These are phyloP conservation scores for Anomalospiza imberbis DNA, from an alignment of 2,797 vertebrate genomes.

Conservation along the genomic window DNA sequence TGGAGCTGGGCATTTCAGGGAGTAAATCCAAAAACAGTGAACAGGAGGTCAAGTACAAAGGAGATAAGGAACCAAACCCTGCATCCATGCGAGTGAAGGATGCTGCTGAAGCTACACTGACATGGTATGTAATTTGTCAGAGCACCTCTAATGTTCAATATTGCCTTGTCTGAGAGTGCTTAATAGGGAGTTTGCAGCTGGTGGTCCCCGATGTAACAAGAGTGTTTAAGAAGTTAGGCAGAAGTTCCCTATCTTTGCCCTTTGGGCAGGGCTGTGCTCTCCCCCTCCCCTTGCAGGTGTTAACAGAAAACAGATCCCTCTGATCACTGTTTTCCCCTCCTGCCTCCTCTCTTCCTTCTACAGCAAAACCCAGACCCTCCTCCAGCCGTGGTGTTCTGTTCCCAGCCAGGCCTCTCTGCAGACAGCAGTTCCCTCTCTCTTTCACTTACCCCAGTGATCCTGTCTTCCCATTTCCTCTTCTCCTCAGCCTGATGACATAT, in stretches of 20 bases:
- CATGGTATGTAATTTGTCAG: constrained; percentile 79
- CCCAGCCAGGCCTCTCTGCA: neutral
- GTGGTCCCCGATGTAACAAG: neutral
- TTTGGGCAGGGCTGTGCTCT: neutral
- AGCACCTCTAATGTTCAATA: neutral
- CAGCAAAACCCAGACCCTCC: neutral
- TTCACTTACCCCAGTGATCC: neutral
- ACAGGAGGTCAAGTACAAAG: constrained; percentile 87
- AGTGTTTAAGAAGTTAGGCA: neutral
- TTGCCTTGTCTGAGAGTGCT: neutral
- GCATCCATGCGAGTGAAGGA: constrained; percentile 94
- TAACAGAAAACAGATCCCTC: neutral
- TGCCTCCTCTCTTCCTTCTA: neutral
- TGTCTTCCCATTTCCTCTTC: neutral
- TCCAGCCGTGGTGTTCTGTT: neutral
- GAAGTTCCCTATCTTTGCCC: neutral
- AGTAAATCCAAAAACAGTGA: constrained; percentile 87
- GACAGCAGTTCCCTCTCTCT: neutral
- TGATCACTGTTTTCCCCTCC: neutral
- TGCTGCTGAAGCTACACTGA: constrained; percentile 90
- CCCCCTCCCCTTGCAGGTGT: neutral
- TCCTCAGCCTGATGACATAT: neutral
- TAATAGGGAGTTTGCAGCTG: neutral
- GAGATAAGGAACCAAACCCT: constrained; percentile 89
- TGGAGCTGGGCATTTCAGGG: constrained; percentile 92